Base-by-base conservation (phyloP, 1,140 invertebrate genomes). In the Homarus americanus region DNA sequence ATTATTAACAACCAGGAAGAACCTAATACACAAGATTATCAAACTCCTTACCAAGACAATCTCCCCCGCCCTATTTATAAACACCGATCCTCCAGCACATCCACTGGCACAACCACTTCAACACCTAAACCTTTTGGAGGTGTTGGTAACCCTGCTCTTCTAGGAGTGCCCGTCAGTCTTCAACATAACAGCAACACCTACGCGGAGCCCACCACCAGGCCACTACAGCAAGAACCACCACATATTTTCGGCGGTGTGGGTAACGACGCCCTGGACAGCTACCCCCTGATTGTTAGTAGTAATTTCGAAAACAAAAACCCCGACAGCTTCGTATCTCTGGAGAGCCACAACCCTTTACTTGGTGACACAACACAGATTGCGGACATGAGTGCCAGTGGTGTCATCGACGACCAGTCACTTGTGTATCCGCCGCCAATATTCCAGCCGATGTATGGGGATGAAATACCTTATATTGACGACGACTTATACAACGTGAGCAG, bases 141-240 rank as follows among this genome's bases (percentile, higher is more conserved):
- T 5, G 20, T 66, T 36, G 80, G 80, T 2, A 66, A 82, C 53
- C 80, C 80, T 82, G 80, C n/a, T 34, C 28, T 66, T 63, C 58
- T 82, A 5, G 80, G 80, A 4, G 20, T 66, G 17, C 53, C 80
- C 36, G 41, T 82, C 36, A 58, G 58, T 38, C 34, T 82, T 10
- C 80, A 82, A 38, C 49, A 82, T 9, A 79, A 32, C 28, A 66
- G 20, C 53, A n/a, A 66, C 53, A 58, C 44, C 38, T 66, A 36
- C 32, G 58, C 36, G 1, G 80, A n/a, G 24, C 40, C 58, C 28
- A 20, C 32, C 24, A 38, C 15, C 28, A 53, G 20, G 3, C 53
- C 80, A 1, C 44, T 15, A 28, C 28, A 63, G n/a, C 36, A 28
- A 2, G 2, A 15, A 66, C 1, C 34, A 9, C 9, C 58, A 17